Percentiles rank a stretch among this genome's conserved stretches.
These are phyloP conservation scores for Anguilla obscura DNA, from an alignment of 2,797 vertebrate species.

Conservation along the genomic window DNA sequence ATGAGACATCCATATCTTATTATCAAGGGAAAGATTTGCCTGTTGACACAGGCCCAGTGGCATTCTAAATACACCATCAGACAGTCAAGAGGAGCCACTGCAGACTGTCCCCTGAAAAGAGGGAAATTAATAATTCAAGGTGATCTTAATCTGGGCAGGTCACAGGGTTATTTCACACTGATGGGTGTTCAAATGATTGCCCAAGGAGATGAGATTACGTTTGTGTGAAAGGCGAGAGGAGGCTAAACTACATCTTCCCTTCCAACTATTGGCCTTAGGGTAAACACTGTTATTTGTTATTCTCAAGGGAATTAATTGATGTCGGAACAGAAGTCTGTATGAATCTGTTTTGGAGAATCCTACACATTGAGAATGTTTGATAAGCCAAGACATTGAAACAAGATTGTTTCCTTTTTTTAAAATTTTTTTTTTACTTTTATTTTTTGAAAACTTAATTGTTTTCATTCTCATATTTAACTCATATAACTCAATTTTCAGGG, in stretches of 20 bases:
- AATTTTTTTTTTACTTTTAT: neutral
- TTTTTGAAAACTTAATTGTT: neutral
- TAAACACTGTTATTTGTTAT: conserved; percentile 39
- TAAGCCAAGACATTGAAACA: neutral
- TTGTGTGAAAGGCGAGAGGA: conserved; percentile 55
- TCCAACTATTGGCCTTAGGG: conserved; percentile 55
- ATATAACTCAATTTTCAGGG: neutral
- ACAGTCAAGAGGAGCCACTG: conserved; percentile 42
- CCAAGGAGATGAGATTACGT: conserved; percentile 64
- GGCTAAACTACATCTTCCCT: conserved; percentile 43
- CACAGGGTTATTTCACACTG: conserved; percentile 47
- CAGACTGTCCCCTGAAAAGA: conserved; percentile 45
- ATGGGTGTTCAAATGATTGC: conserved; percentile 55
- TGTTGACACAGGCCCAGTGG: conserved; percentile 40
- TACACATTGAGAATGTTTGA: conserved; percentile 50
- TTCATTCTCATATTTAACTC: neutral
- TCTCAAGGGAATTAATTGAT: conserved; percentile 44
- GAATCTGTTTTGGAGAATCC: conserved; percentile 52
- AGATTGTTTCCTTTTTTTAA: neutral
- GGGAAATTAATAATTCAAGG: conserved; percentile 59
- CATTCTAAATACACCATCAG: conserved; percentile 43
- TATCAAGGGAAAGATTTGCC: conserved; percentile 38
- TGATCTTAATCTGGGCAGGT: conserved; percentile 57
- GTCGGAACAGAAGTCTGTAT: conserved; percentile 34
- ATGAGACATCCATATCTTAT: conserved; percentile 29